phyloP scores from a whole-genome alignment of 2,113 vertebrate species.

The Odocoileus hemionus region DNA sequence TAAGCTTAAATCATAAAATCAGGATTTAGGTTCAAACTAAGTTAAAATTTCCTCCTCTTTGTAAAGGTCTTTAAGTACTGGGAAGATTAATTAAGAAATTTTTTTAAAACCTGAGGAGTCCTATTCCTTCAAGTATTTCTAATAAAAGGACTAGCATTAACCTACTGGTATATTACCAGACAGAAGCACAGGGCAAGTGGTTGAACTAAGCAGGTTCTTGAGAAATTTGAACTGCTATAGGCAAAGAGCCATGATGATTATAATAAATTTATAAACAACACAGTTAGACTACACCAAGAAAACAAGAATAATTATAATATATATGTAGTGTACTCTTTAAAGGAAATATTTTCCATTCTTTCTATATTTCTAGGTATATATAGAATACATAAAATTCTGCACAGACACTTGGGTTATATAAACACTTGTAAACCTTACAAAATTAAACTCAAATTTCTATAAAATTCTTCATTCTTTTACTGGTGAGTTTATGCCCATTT shows the following conservation, averaged over 20 bases:
- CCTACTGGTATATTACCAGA: neutral
- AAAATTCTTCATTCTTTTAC: neutral
- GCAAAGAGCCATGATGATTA: neutral
- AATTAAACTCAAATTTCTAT: neutral
- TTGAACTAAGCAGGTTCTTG: neutral
- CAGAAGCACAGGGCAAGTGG: neutral
- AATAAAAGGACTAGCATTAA: neutral
- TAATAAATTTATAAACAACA: neutral
- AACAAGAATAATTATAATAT: neutral
- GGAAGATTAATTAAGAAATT: constrained; percentile 17
- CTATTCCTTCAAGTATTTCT: neutral
- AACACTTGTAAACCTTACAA: neutral
- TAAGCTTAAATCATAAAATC: constrained; percentile 11
- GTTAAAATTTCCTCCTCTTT: neutral
- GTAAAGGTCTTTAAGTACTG: neutral
- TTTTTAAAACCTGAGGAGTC: neutral
- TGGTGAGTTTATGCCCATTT: neutral
- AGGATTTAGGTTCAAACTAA: constrained; percentile 9
- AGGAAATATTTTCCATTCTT: neutral
- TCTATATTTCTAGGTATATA: neutral
- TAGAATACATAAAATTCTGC: neutral
- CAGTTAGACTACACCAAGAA: neutral
- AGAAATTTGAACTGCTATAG: neutral
- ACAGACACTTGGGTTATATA: neutral
- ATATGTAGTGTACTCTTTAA: neutral